phyloP scores from a whole-genome alignment of 1,140 invertebrate species.

The Drosophila leontia region DNA sequence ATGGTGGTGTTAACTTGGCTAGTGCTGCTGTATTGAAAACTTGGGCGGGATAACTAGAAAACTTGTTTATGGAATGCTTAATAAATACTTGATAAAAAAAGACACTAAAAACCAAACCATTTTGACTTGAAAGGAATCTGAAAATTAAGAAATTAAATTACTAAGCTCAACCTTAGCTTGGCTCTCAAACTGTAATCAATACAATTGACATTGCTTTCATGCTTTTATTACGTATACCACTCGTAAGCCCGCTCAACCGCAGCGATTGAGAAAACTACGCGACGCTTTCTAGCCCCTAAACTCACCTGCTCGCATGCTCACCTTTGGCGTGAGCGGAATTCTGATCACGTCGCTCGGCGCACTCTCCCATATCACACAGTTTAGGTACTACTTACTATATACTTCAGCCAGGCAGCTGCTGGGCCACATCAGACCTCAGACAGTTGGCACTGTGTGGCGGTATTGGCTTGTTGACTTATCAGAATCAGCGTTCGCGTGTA shows the following conservation, averaged over 20 bases:
- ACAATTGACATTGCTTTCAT: slow-evolving; percentile 39
- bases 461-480: slow-evolving; percentile 72
- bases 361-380: slow-evolving; percentile 66
- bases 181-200: slow-evolving; percentile 37
- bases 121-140: not conserved
- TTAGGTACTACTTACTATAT: slow-evolving; percentile 10
- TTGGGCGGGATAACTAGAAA: not conserved
- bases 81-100: not conserved
- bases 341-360: slow-evolving; percentile 43
- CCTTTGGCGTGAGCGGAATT: slow-evolving; percentile 61
- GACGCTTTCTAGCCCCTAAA: too few relatives aligned
- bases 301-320: slow-evolving; percentile 19
- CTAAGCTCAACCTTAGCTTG: not conserved
- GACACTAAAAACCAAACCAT: not conserved
- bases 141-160: not conserved
- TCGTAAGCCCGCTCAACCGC: slow-evolving; percentile 40
- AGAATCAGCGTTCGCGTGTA: slow-evolving; percentile 30
- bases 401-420: slow-evolving; percentile 40
- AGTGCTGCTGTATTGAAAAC: not conserved
- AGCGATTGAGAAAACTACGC: slow-evolving; percentile 23
- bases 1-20: not conserved
- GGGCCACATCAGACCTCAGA: slow-evolving; percentile 54
- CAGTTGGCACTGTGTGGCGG: slow-evolving; percentile 61
- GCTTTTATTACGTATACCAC: slow-evolving; percentile 20
- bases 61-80: not conserved